A percentile compares a stretch with the other conserved stretches of the same genome.
Evolutionary conservation across 2,797 vertebrate species (phyloP).

Genomic region (Poecilia gillii): DNA sequence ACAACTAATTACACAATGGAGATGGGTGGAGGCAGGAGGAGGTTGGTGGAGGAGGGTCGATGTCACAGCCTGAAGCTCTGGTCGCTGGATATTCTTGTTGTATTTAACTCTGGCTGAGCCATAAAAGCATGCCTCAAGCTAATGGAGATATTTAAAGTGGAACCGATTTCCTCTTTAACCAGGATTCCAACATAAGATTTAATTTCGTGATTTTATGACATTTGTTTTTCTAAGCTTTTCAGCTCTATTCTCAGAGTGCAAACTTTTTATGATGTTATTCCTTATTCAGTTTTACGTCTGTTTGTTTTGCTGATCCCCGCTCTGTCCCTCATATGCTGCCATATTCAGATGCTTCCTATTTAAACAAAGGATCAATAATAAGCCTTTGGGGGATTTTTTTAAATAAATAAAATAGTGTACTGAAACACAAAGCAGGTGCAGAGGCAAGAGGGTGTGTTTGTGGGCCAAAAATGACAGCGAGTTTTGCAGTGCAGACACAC

Average conservation of each 20-base stretch:
- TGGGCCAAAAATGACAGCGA: background rate
- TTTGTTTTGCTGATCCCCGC: background rate
- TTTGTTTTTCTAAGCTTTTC: background rate
- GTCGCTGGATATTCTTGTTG: background rate
- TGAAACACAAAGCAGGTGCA: background rate
- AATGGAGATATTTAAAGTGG: background rate
- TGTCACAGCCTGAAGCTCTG: background rate
- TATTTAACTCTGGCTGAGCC: background rate
- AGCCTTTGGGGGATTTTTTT: background rate
- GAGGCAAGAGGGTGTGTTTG: background rate
- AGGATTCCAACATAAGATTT: background rate
- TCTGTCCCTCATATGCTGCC: background rate
- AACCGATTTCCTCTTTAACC: background rate
- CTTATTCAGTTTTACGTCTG: background rate
- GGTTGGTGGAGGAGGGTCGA: background rate
- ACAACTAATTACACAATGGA: constrained; percentile 2
- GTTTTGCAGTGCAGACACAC: background rate
- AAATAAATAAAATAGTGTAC: background rate
- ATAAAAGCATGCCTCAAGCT: background rate
- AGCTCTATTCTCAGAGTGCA: background rate
- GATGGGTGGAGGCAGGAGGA: background rate
- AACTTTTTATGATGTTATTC: background rate
- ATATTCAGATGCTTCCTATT: background rate
- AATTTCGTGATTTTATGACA: background rate
- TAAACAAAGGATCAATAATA: background rate